Evolutionary conservation across 2,113 vertebrate species (phyloP).

Genomic region (Pogonocichla stellata): DNA sequence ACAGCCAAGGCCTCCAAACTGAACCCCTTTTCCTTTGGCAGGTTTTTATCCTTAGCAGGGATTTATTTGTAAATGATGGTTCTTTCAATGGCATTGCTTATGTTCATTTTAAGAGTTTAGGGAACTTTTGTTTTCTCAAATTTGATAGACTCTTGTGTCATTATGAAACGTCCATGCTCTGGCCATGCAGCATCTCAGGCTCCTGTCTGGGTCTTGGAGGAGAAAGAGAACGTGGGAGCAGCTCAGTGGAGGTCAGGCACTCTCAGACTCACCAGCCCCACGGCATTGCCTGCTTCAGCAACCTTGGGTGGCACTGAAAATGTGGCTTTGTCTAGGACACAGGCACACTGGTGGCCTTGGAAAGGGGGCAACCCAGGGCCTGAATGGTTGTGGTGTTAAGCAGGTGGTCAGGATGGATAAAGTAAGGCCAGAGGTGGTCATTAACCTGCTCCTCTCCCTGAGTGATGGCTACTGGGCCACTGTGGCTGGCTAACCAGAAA

Average conservation of each 20-base stretch:
- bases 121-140: background rate
- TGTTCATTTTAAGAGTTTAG: background rate
- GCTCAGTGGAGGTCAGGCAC: background rate
- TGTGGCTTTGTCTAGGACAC: fast-evolving
- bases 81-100: background rate
- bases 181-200: background rate
- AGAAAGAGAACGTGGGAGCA: background rate
- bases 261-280: background rate
- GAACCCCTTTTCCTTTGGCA: background rate
- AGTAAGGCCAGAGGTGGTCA: background rate
- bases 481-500: background rate
- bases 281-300: fast-evolving
- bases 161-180: fast-evolving
- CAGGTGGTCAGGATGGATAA: background rate
- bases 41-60: background rate
- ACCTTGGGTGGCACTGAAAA: background rate
- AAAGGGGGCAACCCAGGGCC: background rate
- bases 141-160: too few relatives aligned
- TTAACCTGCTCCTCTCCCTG: background rate
- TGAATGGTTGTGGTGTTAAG: background rate
- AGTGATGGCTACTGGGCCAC: background rate
- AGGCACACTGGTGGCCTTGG: background rate
- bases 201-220: background rate
- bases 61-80: background rate
- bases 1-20: background rate